Conservation (phyloP, 2,888 invertebrate species). For the Acleris laterana region DNA sequence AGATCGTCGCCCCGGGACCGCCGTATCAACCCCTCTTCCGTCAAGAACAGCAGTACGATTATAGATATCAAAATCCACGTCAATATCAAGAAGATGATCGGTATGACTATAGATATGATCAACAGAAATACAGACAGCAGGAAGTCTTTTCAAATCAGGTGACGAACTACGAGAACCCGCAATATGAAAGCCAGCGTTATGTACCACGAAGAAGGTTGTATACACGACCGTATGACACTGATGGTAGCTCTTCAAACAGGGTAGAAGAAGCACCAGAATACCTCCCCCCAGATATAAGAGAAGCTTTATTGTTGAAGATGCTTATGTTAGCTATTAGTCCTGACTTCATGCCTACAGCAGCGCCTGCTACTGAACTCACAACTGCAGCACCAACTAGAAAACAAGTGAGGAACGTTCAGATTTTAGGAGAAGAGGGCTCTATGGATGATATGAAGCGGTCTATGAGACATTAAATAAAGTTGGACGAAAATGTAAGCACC, state of each 20-base stretch:
- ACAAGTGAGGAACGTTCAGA: constrained; percentile 89
- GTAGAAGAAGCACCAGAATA: constrained; percentile 84
- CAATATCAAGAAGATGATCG: constrained; percentile 72
- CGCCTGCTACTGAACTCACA: constrained; percentile 73
- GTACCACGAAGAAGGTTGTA: constrained; percentile 71
- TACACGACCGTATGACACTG: constrained; percentile 69
- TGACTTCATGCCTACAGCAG: constrained; percentile 76
- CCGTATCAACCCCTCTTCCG: constrained; percentile 64
- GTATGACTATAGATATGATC: constrained; percentile 72
- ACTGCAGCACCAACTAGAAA: constrained; percentile 81
- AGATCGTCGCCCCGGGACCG: constrained; percentile 65
- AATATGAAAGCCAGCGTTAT: constrained; percentile 78
- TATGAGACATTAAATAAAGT: constrained; percentile 63
- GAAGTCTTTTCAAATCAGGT: constrained; percentile 71
- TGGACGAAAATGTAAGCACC: no score
- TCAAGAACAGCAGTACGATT: constrained; percentile 53
- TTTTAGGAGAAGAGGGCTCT: constrained; percentile 86
- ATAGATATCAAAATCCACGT: constrained; percentile 60
- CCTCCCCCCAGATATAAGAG: constrained; percentile 88
- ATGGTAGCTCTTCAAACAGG: constrained; percentile 70
- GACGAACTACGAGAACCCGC: constrained; percentile 63
- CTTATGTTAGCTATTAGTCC: constrained; percentile 89
- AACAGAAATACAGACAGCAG: constrained; percentile 62
- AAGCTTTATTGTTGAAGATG: constrained; percentile 89
- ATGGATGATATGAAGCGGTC: constrained; percentile 64